Base-by-base conservation (phyloP, 2,113 vertebrate genomes). In the Epinephelus moara region DNA sequence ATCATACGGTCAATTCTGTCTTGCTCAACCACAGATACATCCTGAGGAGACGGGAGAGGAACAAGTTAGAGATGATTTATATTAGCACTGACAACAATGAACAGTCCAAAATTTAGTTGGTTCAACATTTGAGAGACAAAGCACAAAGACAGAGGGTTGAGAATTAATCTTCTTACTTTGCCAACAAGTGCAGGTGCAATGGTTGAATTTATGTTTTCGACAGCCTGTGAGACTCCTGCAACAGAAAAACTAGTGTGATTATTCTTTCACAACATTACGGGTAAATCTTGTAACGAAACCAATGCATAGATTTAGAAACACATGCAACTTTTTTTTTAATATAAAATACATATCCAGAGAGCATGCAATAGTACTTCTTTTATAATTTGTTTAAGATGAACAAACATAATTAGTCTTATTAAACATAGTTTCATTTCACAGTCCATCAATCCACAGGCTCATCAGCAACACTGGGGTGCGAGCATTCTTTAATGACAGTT, bases 191-290 rank as follows among this genome's bases (percentile, higher is more conserved):
- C 96, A 92, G 97, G 97, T 59, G 96, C 98, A 96, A 99, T 96
- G 74, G 95, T 95, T 92, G 97, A 96, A 95, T 99, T 99, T 92
- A 99, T 94, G 95, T 99, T 95, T 89, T 97, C 96, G 91, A 99
- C 98, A 94, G 98, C 98, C 95, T 98, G 96, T 92, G 96, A 97
- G 78, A 99, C 98, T 95, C 98, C 98, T 99, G 92, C 77, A 91
- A 96, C 82, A 95, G 94, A 94, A 86, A 97, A 60, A 96, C 90
- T 75, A 61, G 95, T 21, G 30, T 94, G 21, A 75, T 93, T 93
- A 93, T 70, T 86, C 0, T 75, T 52, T 49, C 4, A 4, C 3
- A 72, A 66, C 17, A 63, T 60, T 13, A 59, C 5, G 10, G 42
- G 30, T 0, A 72, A 75, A 45, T n/a, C 3, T 33, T 59, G 45